Percentiles rank a stretch among this genome's conserved stretches.
These are phyloP conservation scores for Troides helena DNA, from an alignment of 2,888 invertebrate species.

Conservation along the genomic window DNA sequence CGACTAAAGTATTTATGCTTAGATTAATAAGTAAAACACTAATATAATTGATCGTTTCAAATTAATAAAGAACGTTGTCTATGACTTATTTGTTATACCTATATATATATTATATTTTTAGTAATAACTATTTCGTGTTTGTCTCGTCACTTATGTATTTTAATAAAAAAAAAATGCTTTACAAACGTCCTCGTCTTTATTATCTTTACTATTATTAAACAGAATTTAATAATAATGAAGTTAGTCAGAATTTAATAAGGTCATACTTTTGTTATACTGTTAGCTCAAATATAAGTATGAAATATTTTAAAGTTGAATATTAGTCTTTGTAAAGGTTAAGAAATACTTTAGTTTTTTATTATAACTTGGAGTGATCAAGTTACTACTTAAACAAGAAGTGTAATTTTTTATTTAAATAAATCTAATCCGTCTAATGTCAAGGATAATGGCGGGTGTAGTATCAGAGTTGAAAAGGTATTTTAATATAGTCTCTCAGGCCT, in stretches of 20 bases:
- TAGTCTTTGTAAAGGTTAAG: not conserved
- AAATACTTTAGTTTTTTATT: not conserved
- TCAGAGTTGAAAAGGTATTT: not conserved
- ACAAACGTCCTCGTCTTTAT: not conserved
- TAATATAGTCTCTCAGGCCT: not conserved
- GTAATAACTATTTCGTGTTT: not conserved
- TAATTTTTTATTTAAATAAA: not conserved
- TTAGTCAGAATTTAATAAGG: not conserved
- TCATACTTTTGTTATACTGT: not conserved
- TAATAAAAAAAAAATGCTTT: not conserved
- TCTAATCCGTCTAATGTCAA: conserved; percentile 1
- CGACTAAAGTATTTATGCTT: no score
- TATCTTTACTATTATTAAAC: not conserved
- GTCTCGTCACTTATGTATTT: not conserved
- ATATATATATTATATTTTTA: no score
- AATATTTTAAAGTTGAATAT: not conserved
- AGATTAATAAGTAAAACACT: no score
- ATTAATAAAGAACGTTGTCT: not conserved
- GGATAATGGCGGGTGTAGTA: not conserved
- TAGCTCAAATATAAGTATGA: not conserved
- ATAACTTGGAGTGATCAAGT: not conserved
- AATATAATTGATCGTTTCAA: not conserved
- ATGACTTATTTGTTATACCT: not conserved
- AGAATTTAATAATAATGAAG: no score
- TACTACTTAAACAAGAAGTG: not conserved